Evolutionary conservation across 2,113 vertebrate species (phyloP), one percentile per base, ranked within the genome.

Genomic region (Crotalus viridis): DNA sequence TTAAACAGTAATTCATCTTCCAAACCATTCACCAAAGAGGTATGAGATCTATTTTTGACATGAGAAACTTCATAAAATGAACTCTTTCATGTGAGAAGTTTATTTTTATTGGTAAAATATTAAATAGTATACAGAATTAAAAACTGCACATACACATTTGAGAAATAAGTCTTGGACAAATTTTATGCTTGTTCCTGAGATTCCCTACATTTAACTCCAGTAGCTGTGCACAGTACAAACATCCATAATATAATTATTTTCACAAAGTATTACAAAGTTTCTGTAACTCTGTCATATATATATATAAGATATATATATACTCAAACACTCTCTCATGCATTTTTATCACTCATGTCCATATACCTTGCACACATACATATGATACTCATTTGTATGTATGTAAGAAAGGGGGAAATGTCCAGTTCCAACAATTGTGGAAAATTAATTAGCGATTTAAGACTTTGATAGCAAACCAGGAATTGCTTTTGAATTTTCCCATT

Each of bases 151-250:
- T 98, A 98, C 98, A 98, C 97, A 97, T 98, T 97, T 98, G 97
- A 98, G 98, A 98, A 98, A 98, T 98, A 98, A 97, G 97, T 98
- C 97, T 98, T 98, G 97, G 98, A 98, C 98, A 98, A 97, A 98
- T 97, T 97, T 98, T 97, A 97, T 97, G 97, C 98, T 98, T 98
- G 98, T 99, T 99, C 99, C 99, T 99, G 99, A 99, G 99, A 99
- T 98, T 98, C 98, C 98, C 98, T 98, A 97, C 97, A 97, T 98
- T 98, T 98, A 93, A 98, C 98, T 98, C 98, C 98, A 98, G 98
- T 98, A 98, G 97, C 97, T 98, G 97, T 98, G 98, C 98, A 98
- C 98, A 98, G 97, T 98, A 98, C 98, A 98, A 99, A 99, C 98
- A 98, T 98, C 98, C 98, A 98, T 98, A 98, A 98, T 98, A 98